Percentiles rank a stretch among this genome's conserved stretches.
Conservation (phyloP, 2,888 invertebrate genomes). For the Campoplex nolae region DNA sequence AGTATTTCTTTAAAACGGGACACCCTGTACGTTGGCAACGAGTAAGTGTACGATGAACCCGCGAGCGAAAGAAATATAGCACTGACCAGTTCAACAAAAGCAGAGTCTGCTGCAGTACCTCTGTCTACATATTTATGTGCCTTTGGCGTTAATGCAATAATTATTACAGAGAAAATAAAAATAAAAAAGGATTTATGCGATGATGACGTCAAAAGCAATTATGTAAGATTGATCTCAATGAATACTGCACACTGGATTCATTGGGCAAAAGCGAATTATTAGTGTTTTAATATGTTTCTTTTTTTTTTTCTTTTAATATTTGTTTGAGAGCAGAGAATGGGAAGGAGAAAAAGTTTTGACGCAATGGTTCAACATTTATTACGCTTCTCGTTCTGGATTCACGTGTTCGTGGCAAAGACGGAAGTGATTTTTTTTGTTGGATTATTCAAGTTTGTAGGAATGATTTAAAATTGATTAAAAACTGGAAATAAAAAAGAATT, state of each 20-base stretch:
- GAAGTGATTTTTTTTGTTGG: neutral
- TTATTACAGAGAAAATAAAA: constrained; percentile 10
- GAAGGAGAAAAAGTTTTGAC: neutral
- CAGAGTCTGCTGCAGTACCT: neutral
- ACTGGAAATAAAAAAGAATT: constrained; percentile 26
- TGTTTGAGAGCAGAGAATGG: neutral
- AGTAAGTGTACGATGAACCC: constrained; percentile 42
- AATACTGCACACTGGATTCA: neutral
- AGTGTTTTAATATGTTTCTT: neutral
- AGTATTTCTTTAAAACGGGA: neutral
- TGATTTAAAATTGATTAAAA: constrained; percentile 46
- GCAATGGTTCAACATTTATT: neutral
- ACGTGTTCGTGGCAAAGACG: neutral
- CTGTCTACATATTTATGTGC: constrained; percentile 45
- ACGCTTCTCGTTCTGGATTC: neutral
- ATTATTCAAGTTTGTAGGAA: neutral
- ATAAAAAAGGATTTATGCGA: neutral
- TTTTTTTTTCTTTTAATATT: no score
- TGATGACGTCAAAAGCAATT: constrained; percentile 21
- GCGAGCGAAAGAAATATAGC: constrained; percentile 28
- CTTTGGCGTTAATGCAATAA: constrained; percentile 21
- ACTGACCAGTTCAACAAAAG: constrained; percentile 41
- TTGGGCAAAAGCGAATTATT: neutral
- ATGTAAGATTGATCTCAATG: constrained; percentile 10
- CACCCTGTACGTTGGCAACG: constrained; percentile 29